Evolutionary conservation across 2,113 vertebrate species (phyloP).

Genomic region (Mirounga angustirostris): DNA sequence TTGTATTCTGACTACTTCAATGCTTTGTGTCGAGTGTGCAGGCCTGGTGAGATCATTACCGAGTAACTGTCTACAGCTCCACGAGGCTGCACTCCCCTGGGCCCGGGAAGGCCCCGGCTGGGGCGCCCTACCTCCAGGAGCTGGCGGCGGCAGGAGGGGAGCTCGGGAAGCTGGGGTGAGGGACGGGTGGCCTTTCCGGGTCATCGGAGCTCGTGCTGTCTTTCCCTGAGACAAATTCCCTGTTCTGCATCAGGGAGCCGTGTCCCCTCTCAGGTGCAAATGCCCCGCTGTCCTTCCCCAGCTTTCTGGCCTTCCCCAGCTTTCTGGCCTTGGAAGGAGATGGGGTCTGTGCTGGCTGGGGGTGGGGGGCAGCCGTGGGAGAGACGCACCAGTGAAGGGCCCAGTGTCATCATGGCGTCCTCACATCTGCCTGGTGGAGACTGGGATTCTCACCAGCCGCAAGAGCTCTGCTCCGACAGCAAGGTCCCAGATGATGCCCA

Average conservation of each 20-base stretch:
- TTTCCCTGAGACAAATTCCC: neutral
- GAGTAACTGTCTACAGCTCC: neutral
- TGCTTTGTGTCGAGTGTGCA: neutral
- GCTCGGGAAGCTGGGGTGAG: neutral
- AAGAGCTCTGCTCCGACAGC: no score
- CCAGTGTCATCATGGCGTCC: rapidly evolving
- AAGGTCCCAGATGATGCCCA: rapidly evolving
- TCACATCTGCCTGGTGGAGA: rapidly evolving
- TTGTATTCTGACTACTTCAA: slow-evolving; percentile 25
- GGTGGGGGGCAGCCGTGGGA: rapidly evolving
- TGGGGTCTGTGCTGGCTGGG: neutral
- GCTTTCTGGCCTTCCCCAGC: neutral
- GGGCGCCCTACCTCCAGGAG: rapidly evolving
- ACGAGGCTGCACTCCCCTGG: rapidly evolving
- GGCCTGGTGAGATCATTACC: neutral
- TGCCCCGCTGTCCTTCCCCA: no score
- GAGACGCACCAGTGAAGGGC: neutral
- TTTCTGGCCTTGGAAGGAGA: neutral
- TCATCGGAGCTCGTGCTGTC: rapidly evolving
- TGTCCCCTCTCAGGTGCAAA: rapidly evolving
- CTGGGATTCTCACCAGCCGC: neutral
- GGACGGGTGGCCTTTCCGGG: neutral
- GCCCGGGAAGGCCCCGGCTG: rapidly evolving
- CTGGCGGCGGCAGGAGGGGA: rapidly evolving
- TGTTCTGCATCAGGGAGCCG: neutral